Conservation (phyloP, 2,113 vertebrate genomes). For the Gulo gulo region DNA sequence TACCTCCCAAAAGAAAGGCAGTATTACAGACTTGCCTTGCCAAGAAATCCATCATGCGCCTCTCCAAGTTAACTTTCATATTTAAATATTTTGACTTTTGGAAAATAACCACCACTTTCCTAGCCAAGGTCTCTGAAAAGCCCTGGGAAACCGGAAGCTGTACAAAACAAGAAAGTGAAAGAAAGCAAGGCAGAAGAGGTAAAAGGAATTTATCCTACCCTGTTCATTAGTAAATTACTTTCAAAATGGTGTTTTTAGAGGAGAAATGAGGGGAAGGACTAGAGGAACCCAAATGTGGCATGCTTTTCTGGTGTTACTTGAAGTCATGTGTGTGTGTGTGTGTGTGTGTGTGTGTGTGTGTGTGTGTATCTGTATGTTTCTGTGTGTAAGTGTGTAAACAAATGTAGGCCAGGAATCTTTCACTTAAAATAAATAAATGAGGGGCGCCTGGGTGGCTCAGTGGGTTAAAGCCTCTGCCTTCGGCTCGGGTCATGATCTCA, state of each 20-base stretch:
- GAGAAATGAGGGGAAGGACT: neutral
- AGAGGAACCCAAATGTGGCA: neutral
- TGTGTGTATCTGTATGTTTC: neutral
- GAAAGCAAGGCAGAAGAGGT: neutral
- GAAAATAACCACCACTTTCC: neutral
- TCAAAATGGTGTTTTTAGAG: neutral
- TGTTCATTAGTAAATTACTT: neutral
- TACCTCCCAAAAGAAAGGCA: neutral
- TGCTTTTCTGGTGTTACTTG: neutral
- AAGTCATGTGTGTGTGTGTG: neutral
- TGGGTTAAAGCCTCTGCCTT: no score
- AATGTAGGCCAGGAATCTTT: accelerated
- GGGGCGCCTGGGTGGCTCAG: no score
- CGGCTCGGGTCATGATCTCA: no score
- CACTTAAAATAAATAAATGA: neutral
- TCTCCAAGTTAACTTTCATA: conserved; percentile 11
- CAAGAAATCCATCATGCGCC: conserved; percentile 1
- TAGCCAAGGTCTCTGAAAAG: neutral
- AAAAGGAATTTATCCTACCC: neutral
- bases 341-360: neutral
- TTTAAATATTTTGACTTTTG: neutral
- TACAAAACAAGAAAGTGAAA: neutral
- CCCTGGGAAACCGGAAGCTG: neutral
- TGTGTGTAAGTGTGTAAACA: neutral
- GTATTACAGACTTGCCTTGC: neutral